These are phyloP conservation scores for Pipistrellus pipistrellus DNA, from an alignment of 2,797 vertebrate genomes.

Conservation along the genomic window DNA sequence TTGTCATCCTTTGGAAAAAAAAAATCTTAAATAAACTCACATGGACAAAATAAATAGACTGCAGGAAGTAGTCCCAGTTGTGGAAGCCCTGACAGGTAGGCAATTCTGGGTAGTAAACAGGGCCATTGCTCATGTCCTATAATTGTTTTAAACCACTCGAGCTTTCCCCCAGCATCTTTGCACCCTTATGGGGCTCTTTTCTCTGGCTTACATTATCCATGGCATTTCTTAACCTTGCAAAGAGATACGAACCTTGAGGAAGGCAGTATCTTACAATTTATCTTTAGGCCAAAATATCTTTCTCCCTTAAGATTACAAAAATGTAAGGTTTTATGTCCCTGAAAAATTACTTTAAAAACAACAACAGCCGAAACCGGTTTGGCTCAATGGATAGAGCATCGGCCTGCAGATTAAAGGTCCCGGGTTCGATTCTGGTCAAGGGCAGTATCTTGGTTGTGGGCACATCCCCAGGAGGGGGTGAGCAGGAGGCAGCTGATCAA, in stretches of 20 bases:
- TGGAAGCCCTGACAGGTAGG: not conserved
- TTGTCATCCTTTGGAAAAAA: conserved; percentile 49
- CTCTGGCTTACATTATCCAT: conserved; percentile 40
- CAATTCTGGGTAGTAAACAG: not conserved
- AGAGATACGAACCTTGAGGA: not conserved
- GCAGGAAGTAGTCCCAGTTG: not conserved
- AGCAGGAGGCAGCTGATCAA: too few species aligned
- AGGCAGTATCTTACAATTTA: conserved; percentile 10
- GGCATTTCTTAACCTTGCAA: conserved; percentile 27
- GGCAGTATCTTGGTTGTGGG: too few species aligned
- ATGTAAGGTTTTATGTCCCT: not conserved
- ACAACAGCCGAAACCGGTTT: too few species aligned
- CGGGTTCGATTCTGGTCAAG: too few species aligned
- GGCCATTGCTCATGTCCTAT: conserved; percentile 29
- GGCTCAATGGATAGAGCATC: too few species aligned
- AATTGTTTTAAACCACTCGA: conserved; percentile 14
- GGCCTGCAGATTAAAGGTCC: too few species aligned
- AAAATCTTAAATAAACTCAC: conserved; percentile 55
- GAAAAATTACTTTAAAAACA: not conserved
- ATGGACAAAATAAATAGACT: conserved; percentile 36
- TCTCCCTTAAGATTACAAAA: conserved; percentile 34
- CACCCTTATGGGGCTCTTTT: not conserved
- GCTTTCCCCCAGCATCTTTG: conserved; percentile 19
- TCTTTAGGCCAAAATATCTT: not conserved
- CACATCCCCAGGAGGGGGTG: too few species aligned